phyloP scores from a whole-genome alignment of 1,140 invertebrate species.

The Ceratoteleas bidentatus region DNA sequence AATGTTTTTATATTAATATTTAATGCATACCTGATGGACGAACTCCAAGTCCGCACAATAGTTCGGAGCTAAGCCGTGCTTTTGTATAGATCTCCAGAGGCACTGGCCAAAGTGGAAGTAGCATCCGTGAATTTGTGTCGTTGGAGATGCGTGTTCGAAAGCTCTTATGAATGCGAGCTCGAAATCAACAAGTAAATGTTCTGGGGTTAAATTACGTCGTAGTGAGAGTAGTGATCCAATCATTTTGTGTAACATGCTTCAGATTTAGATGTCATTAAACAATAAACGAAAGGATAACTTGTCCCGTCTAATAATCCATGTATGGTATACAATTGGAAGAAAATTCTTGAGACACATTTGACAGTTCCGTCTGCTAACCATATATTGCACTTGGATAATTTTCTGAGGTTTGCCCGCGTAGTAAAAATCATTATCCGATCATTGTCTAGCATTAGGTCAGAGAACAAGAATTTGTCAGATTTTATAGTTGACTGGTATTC shows the following conservation, averaged over 20 bases:
- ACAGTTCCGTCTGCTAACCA: constrained; percentile 54
- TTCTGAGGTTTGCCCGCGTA: not conserved
- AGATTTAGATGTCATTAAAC: not conserved
- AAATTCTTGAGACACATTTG: constrained; percentile 34
- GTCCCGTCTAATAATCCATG: constrained; percentile 20
- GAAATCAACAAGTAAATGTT: not conserved
- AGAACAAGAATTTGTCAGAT: too few relatives aligned
- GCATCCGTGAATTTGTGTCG: not conserved
- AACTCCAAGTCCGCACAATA: not conserved
- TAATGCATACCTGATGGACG: not conserved
- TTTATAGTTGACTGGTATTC: too few relatives aligned
- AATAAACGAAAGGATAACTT: not conserved
- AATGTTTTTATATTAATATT: too few relatives aligned
- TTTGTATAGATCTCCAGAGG: not conserved
- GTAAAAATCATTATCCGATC: constrained; percentile 8
- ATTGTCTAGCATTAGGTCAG: too few relatives aligned
- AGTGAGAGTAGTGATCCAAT: not conserved
- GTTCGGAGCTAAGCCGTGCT: not conserved
- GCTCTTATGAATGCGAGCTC: not conserved
- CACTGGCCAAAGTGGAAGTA: not conserved
- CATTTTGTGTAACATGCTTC: not conserved
- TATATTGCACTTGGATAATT: constrained; percentile 11
- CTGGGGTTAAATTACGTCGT: not conserved
- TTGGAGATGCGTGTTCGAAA: not conserved
- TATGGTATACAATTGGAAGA: constrained; percentile 55